Percentiles rank a stretch among this genome's conserved stretches.
phyloP scores from a whole-genome alignment of 2,797 vertebrate genomes.

The Echiichthys vipera region DNA sequence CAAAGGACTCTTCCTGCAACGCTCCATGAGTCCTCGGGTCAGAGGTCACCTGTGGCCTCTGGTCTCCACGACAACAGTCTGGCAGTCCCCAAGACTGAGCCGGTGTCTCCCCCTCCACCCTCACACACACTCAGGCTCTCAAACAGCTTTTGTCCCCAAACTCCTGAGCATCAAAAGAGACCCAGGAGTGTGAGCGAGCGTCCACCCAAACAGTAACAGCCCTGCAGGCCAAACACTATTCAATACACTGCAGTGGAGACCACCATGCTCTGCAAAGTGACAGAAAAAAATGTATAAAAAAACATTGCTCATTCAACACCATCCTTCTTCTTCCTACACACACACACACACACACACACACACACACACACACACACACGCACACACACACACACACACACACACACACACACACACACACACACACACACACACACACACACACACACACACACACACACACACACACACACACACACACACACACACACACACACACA shows the following conservation, averaged over 20 bases:
- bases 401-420: neutral
- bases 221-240: conserved; percentile 53
- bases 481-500: neutral
- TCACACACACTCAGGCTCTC: neutral
- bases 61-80: conserved; percentile 84
- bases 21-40: conserved; percentile 70
- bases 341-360: neutral
- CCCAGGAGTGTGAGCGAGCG: conserved; percentile 51
- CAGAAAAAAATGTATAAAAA: conserved; percentile 4
- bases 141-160: conserved; percentile 76
- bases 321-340: neutral
- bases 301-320: conserved; percentile 3
- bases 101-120: conserved; percentile 26
- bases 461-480: neutral
- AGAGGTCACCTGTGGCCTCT: conserved; percentile 83
- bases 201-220: conserved; percentile 72
- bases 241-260: conserved; percentile 40
- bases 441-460: neutral
- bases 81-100: conserved; percentile 70
- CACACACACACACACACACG: neutral
- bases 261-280: conserved; percentile 47
- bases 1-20: conserved; percentile 62
- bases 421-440: neutral
- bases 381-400: no score
- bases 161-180: conserved; percentile 71